Evolutionary conservation across 2,888 invertebrate genomes (phyloP).

Genomic region (Elmis aenea): DNA sequence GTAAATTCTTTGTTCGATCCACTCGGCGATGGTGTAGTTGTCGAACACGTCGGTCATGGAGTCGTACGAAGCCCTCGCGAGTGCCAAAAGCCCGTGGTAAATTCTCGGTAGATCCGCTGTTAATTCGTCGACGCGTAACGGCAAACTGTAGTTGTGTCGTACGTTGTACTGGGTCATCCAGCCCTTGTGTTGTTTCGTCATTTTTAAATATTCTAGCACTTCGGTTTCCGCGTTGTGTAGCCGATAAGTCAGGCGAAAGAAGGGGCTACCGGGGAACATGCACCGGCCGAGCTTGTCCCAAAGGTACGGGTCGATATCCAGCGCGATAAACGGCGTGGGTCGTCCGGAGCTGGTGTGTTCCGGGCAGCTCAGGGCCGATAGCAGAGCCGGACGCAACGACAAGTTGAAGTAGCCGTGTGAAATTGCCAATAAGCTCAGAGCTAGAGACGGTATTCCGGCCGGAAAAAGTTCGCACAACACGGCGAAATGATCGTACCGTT

Average conservation of each 20-base stretch:
- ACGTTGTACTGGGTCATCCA: constrained; percentile 71
- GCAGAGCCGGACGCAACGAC: constrained; percentile 47
- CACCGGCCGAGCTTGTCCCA: constrained; percentile 60
- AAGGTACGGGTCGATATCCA: constrained; percentile 57
- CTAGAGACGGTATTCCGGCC: constrained; percentile 60
- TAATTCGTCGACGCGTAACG: constrained; percentile 59
- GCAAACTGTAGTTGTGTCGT: constrained; percentile 63
- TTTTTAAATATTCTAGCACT: constrained; percentile 42
- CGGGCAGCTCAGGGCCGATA: constrained; percentile 54
- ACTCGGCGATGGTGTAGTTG: constrained; percentile 57
- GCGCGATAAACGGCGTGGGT: constrained; percentile 50
- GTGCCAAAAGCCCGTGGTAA: constrained; percentile 52
- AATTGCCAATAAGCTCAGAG: constrained; percentile 55
- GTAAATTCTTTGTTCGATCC: constrained; percentile 63
- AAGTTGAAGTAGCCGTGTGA: constrained; percentile 58
- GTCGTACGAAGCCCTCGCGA: constrained; percentile 53
- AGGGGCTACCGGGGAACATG: constrained; percentile 59
- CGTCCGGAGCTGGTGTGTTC: constrained; percentile 33
- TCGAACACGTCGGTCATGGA: constrained; percentile 57
- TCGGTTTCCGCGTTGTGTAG: constrained; percentile 45
- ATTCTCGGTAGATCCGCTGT: constrained; percentile 54
- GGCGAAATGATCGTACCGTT: constrained; percentile 66
- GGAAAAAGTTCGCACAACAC: constrained; percentile 64
- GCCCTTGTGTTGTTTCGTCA: constrained; percentile 43
- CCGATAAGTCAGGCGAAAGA: constrained; percentile 49